Conservation (phyloP, 2,888 invertebrate genomes). For the Troides aeacus region DNA sequence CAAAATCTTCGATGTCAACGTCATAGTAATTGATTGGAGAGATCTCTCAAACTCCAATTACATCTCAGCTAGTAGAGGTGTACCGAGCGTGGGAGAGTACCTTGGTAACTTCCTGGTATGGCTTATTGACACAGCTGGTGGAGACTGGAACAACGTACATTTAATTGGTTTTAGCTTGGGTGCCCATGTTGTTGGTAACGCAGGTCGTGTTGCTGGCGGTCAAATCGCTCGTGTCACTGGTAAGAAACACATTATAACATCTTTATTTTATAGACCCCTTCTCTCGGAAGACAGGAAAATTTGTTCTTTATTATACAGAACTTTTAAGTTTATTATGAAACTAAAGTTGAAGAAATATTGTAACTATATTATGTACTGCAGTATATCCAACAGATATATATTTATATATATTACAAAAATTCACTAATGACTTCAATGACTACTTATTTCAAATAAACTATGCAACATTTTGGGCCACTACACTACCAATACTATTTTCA, state of each 20-base stretch:
- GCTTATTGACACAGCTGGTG: slow-evolving; percentile 47
- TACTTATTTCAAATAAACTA: background rate
- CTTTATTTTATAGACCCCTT: background rate
- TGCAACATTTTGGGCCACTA: slow-evolving; percentile 30
- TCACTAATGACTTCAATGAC: too few relatives aligned
- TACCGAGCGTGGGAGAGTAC: slow-evolving; percentile 37
- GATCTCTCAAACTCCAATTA: slow-evolving; percentile 37
- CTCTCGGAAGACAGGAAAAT: background rate
- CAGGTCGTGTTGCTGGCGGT: slow-evolving; percentile 44
- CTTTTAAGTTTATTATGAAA: too few relatives aligned
- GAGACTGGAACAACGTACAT: slow-evolving; percentile 50
- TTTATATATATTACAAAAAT: too few relatives aligned
- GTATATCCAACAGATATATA: too few relatives aligned
- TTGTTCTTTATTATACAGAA: too few relatives aligned
- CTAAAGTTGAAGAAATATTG: too few relatives aligned
- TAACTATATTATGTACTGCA: too few relatives aligned
- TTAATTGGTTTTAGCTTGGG: slow-evolving; percentile 59
- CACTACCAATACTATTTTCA: background rate
- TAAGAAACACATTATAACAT: slow-evolving; percentile 29
- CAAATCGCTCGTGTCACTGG: slow-evolving; percentile 43
- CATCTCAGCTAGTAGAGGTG: slow-evolving; percentile 33
- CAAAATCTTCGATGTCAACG: slow-evolving; percentile 43
- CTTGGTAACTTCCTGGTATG: slow-evolving; percentile 45
- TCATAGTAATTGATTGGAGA: slow-evolving; percentile 54
- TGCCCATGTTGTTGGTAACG: slow-evolving; percentile 55